These are phyloP conservation scores for Cololabis saira DNA, from an alignment of 2,113 vertebrate genomes.

Conservation along the genomic window DNA sequence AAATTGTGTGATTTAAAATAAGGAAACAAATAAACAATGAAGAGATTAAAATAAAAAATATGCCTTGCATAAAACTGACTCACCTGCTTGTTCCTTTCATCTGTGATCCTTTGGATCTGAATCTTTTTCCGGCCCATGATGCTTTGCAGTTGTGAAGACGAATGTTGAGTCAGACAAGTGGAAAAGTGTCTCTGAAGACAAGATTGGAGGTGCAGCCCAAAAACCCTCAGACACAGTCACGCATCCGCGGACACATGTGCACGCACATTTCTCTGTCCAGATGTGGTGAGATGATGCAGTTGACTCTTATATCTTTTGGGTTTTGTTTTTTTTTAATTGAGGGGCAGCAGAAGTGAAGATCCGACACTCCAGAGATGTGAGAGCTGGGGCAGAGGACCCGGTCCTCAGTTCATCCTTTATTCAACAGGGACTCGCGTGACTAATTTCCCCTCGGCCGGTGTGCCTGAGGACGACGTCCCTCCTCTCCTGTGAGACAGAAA, in stretches of 20 bases:
- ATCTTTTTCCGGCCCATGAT: slow-evolving; percentile 99
- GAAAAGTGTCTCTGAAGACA: slow-evolving; percentile 49
- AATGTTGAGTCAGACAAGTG: slow-evolving; percentile 56
- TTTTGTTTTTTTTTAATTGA: not conserved
- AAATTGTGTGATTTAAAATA: not conserved
- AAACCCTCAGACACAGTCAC: slow-evolving; percentile 61
- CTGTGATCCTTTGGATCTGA: slow-evolving; percentile 98
- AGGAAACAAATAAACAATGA: no score
- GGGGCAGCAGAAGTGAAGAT: slow-evolving; percentile 5
- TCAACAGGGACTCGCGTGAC: slow-evolving; percentile 33
- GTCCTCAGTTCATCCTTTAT: slow-evolving; percentile 66
- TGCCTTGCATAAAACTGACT: slow-evolving; percentile 25
- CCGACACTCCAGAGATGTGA: slow-evolving; percentile 27
- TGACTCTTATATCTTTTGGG: not conserved
- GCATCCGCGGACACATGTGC: slow-evolving; percentile 44
- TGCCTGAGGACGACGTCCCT: slow-evolving; percentile 38
- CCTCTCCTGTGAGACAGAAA: slow-evolving; percentile 52
- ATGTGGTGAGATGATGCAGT: slow-evolving; percentile 34
- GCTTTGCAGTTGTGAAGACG: slow-evolving; percentile 56
- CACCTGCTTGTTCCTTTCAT: slow-evolving; percentile 97
- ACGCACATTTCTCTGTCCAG: slow-evolving; percentile 67
- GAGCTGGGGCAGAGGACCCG: slow-evolving; percentile 8
- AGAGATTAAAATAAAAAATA: not conserved
- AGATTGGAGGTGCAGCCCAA: slow-evolving; percentile 39
- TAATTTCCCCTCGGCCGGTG: slow-evolving; percentile 51